Base-by-base conservation (phyloP, 2,888 invertebrate species). In the Heliconius ethilla region DNA sequence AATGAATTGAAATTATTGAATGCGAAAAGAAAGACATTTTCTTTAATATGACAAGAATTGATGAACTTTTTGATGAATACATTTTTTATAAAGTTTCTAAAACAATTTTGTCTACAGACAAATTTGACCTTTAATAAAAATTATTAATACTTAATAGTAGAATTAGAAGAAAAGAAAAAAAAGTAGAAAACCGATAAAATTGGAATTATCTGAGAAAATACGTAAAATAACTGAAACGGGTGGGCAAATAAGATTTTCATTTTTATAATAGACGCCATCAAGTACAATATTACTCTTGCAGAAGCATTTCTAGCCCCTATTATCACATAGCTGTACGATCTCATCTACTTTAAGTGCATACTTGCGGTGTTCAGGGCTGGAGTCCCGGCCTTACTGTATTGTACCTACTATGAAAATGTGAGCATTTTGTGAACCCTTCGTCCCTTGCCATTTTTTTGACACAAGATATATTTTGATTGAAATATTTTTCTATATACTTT, bases 291-390 rank as follows among this genome's bases (percentile, higher is more conserved):
- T 72, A 59, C 59, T 25, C 13, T 25, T 22, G 63, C 40, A 63
- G 65, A 74, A 74, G 27, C 62, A 63, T 65, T 33, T n/a, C 29
- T 6, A n/a, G 27, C 11, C 72, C 29, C 55, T 55, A 59, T 72
- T 73, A 73, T 62, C 73, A 73, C 73, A 73, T 73, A 73, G 73
- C 40, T 73, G 37, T 62, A 73, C 62, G 73, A 73, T 73, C 73
- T 73, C 73, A 73, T 73, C 59, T 73, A 63, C 55, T 55, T 72
- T 72, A 72, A 72, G 73, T 62, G 73, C 73, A 73, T 73, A 73
- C 73, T 73, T 73, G 73, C 73, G 73, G 72, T 62, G 40, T 73
- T 73, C 62, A 73, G 73, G 62, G 62, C 62, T 62, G 37, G 37
- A 33, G 25, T 55, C 67, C 62, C 27, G n/a, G n/a, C 40, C 55